These are phyloP conservation scores for Eulemur albifrons DNA, from an alignment of 2,797 vertebrate species.

Conservation along the genomic window DNA sequence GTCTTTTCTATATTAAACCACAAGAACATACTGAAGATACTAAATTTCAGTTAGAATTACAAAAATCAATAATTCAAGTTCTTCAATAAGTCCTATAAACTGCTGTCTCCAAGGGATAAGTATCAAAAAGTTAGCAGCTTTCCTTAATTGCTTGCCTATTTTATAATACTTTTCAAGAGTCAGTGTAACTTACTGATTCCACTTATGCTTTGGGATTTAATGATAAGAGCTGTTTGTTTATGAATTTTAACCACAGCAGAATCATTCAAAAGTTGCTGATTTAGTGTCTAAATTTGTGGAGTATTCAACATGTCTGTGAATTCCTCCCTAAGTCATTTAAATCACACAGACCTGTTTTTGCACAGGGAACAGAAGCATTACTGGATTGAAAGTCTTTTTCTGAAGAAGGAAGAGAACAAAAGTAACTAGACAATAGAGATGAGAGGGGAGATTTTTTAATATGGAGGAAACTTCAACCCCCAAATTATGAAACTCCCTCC, in stretches of 20 bases:
- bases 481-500: not conserved
- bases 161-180: not conserved
- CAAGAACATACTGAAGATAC: not conserved
- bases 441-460: not conserved
- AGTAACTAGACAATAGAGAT: not conserved
- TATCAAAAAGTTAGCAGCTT: not conserved
- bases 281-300: not conserved
- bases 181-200: not conserved
- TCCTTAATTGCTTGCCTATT: not conserved
- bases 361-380: not conserved
- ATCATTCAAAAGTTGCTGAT: not conserved
- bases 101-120: not conserved
- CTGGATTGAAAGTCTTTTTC: not conserved
- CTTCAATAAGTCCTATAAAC: not conserved
- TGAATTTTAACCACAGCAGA: not conserved
- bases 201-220: constrained; percentile 20
- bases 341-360: not conserved
- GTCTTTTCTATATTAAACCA: not conserved
- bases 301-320: not conserved
- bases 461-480: not conserved
- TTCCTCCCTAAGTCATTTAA: not conserved
- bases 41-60: not conserved
- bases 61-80: not conserved
- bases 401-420: not conserved
- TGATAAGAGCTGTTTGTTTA: not conserved